Percentiles rank a stretch among this genome's conserved stretches.
phyloP scores from a whole-genome alignment of 2,113 vertebrate species.

The Hypanus sabinus region DNA sequence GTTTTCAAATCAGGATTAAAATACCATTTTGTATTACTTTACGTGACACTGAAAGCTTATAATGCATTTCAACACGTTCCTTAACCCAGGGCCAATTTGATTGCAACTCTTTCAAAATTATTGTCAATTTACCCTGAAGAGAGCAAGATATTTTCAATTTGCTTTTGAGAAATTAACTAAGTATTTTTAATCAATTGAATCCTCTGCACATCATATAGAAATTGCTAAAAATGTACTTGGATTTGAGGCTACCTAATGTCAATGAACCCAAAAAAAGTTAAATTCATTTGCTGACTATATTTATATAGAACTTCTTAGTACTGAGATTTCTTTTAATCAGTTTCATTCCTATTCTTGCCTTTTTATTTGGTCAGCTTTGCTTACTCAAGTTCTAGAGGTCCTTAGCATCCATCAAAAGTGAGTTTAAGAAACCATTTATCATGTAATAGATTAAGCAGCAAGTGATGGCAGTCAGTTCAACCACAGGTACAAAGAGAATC shows the following conservation, averaged over 20 bases:
- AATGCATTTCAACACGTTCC: neutral
- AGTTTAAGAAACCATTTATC: neutral
- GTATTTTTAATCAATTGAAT: neutral
- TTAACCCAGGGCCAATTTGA: neutral
- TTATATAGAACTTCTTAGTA: neutral
- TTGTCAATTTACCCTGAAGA: neutral
- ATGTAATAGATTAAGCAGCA: neutral
- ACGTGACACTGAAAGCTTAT: neutral
- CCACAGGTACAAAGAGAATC: neutral
- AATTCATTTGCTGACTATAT: neutral
- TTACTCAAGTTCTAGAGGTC: neutral
- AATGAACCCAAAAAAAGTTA: neutral
- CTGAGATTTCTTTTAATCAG: neutral
- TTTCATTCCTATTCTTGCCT: neutral
- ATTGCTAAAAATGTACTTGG: neutral
- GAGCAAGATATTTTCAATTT: neutral
- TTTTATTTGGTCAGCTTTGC: neutral
- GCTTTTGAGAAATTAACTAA: neutral
- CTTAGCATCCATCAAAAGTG: neutral
- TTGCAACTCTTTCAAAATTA: neutral
- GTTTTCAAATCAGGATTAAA: neutral
- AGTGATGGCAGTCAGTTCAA: neutral
- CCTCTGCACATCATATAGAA: neutral
- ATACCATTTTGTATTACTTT: neutral
- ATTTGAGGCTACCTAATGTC: neutral